Base-by-base conservation (phyloP, 2,888 invertebrate genomes). In the Electrophaes corylata region DNA sequence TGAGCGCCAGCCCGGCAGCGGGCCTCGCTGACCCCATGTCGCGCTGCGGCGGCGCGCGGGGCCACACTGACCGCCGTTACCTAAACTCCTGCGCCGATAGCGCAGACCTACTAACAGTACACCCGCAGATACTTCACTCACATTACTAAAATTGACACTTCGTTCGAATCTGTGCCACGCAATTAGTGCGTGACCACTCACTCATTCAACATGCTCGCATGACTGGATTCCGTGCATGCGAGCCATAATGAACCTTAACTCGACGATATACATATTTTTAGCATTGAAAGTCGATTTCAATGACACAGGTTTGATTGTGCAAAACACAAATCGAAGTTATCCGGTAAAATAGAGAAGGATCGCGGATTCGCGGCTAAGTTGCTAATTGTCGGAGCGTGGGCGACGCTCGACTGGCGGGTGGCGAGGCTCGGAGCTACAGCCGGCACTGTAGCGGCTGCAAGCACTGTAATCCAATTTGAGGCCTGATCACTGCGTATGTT, bases 11-110 rank as follows among this genome's bases (percentile, higher is more conserved):
- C n/a, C 20, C 20, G 68, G 62, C 69, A n/a, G 72, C 57, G 64
- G 70, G 62, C 57, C 62, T 72, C 64, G 62, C 65, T 62, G 69
- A 67, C 61, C 70, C 60, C 84, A 81, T 84, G 75, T 76, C 81
- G 78, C 79, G 80, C 79, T 72, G 73, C 65, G 69, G 64, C 75
- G 76, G 73, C 76, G 79, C 78, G 74, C 78, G 77, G 70, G 23
- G 63, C 73, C 69, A 69, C 72, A 55, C 64, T 64, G 66, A 26
- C 40, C 33, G 43, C 3, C 16, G n/a, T 19, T 16, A 2, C 12
- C 20, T 43, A 33, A 20, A 43, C 35, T 35, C 62, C 23, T 57
- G 50, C 58, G 61, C 50, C 37, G 60, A 19, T 55, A 60, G 35
- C 53, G 48, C 47, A 29, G 53, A 41, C 51, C 53, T 51, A 26